A percentile compares a stretch with the other conserved stretches of the same genome.
phyloP scores from a whole-genome alignment of 1,140 invertebrate genomes.

The Microplitis mediator region DNA sequence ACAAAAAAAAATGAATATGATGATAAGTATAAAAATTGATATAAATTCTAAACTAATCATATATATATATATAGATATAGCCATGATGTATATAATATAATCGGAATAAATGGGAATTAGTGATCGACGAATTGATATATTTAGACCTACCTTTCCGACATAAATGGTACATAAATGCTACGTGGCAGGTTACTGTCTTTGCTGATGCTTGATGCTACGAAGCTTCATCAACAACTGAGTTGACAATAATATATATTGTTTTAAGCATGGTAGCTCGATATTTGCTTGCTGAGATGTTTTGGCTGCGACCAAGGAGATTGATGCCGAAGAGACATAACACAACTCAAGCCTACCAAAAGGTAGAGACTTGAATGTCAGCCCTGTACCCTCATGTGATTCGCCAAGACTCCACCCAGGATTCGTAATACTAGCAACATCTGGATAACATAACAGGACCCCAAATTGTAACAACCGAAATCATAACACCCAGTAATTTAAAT shows the following conservation, averaged over 20 bases:
- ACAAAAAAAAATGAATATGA: slow-evolving; percentile 40
- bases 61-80: slow-evolving; percentile 6
- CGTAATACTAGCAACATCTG: slow-evolving; percentile 57
- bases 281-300: slow-evolving; percentile 54
- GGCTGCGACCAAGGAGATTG: slow-evolving; percentile 50
- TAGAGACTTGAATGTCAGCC: slow-evolving; percentile 60
- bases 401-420: slow-evolving; percentile 52
- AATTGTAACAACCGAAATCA: slow-evolving; percentile 39
- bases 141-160: slow-evolving; percentile 57
- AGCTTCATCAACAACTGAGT: slow-evolving; percentile 58
- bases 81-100: not conserved
- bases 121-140: slow-evolving; percentile 8
- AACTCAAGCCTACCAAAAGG: slow-evolving; percentile 57
- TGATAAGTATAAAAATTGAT: slow-evolving; percentile 4
- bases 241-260: slow-evolving; percentile 53
- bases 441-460: slow-evolving; percentile 50
- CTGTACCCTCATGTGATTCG: slow-evolving; percentile 48
- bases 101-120: not conserved
- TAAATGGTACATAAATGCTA: slow-evolving; percentile 63
- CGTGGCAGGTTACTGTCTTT: slow-evolving; percentile 59
- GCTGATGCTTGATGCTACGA: slow-evolving; percentile 55
- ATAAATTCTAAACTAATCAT: not conserved
- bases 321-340: slow-evolving; percentile 58
- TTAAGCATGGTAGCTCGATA: slow-evolving; percentile 56
- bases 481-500: not conserved